Conservation (phyloP, 53 echinoderm and acorn worm genomes). For the Mesocentrotus franciscanus region DNA sequence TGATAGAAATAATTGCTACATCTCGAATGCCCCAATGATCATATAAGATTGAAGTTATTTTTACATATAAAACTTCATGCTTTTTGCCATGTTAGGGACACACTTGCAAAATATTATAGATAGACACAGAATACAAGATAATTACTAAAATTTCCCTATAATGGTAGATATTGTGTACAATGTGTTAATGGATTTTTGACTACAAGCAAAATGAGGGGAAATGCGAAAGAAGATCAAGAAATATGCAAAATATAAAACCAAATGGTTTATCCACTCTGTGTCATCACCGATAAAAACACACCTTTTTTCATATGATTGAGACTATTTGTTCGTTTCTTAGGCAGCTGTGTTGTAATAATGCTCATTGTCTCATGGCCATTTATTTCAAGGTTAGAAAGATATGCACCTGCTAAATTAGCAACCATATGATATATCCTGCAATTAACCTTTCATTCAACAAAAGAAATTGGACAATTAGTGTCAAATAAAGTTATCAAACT, state of each 20-base stretch:
- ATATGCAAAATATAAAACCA: background rate
- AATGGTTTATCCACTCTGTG: background rate
- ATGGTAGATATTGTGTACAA: background rate
- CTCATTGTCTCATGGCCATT: constrained; percentile 41
- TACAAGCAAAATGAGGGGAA: background rate
- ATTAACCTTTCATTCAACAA: background rate
- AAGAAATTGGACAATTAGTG: background rate
- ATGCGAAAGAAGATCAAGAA: background rate
- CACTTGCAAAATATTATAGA: too few relatives aligned
- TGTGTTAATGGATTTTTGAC: background rate
- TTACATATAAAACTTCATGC: too few relatives aligned
- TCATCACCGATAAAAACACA: background rate
- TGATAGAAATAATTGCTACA: too few relatives aligned
- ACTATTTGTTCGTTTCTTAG: background rate
- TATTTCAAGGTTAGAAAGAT: constrained; percentile 16
- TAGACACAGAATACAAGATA: too few relatives aligned
- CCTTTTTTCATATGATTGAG: background rate
- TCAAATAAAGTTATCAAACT: background rate
- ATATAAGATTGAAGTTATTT: too few relatives aligned
- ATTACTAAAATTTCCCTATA: too few relatives aligned
- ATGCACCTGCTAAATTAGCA: constrained; percentile 37
- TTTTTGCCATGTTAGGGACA: too few relatives aligned
- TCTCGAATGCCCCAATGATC: too few relatives aligned
- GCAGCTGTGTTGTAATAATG: constrained; percentile 14
- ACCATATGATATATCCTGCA: background rate